A percentile compares a stretch with the other conserved stretches of the same genome.
Evolutionary conservation across 2,888 invertebrate species (phyloP).

Genomic region (Xanthorhoe spadicearia): DNA sequence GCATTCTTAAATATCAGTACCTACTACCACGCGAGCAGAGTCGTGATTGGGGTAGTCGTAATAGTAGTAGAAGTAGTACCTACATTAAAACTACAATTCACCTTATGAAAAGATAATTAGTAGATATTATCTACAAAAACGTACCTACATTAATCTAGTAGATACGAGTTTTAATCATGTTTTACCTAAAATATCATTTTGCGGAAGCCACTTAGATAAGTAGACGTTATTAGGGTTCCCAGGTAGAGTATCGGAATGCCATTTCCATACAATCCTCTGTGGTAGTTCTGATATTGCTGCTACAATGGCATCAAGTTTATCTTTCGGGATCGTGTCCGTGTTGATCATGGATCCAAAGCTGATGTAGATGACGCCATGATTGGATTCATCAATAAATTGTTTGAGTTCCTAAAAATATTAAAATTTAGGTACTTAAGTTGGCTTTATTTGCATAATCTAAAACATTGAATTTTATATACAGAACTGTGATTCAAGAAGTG

Average conservation of each 20-base stretch:
- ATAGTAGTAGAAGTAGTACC: too few relatives aligned
- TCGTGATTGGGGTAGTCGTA: too few relatives aligned
- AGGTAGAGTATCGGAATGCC: constrained; percentile 86
- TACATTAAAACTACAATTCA: too few relatives aligned
- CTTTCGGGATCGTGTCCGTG: constrained; percentile 84
- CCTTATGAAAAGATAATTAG: neutral
- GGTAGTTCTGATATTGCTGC: constrained; percentile 86
- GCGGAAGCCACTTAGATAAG: constrained; percentile 87
- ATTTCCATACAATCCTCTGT: constrained; percentile 90
- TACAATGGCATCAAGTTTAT: constrained; percentile 85
- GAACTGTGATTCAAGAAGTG: neutral
- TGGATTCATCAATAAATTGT: constrained; percentile 86
- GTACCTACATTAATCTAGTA: neutral
- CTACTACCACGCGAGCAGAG: too few relatives aligned
- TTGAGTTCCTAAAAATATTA: constrained; percentile 79
- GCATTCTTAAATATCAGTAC: too few relatives aligned
- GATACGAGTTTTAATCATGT: too few relatives aligned
- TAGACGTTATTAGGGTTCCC: constrained; percentile 86
- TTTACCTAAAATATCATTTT: constrained; percentile 83
- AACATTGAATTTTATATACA: neutral
- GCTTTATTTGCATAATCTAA: neutral
- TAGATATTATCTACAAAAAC: too few relatives aligned
- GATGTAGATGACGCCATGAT: constrained; percentile 89
- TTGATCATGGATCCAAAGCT: constrained; percentile 91
- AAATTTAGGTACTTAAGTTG: too few relatives aligned